Conservation (phyloP, 2,113 vertebrate species). For the Oenanthe oenanthe region DNA sequence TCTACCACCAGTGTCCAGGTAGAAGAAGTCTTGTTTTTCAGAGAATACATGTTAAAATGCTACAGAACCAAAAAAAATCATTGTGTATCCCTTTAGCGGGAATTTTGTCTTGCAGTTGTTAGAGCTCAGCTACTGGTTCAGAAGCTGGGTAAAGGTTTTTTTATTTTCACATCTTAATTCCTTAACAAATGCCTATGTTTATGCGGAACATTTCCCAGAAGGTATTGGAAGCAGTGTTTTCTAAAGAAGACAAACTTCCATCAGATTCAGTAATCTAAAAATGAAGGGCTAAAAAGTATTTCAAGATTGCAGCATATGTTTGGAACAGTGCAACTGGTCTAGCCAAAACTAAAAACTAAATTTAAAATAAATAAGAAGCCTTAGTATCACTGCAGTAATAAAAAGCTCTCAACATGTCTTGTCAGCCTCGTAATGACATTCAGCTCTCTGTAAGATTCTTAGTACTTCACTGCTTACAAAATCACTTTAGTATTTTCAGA, state of each 20-base stretch:
- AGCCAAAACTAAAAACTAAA: background rate
- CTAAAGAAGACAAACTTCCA: background rate
- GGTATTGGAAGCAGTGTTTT: background rate
- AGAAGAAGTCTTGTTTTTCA: background rate
- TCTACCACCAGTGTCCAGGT: background rate
- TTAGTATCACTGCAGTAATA: background rate
- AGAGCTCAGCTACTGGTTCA: background rate
- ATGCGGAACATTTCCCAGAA: background rate
- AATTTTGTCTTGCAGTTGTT: background rate
- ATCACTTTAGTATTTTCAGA: background rate
- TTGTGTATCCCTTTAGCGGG: background rate
- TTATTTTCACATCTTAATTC: background rate
- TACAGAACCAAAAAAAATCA: background rate
- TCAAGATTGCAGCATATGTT: background rate
- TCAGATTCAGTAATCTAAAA: background rate
- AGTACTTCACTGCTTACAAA: background rate
- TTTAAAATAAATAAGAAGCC: background rate
- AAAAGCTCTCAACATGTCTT: background rate
- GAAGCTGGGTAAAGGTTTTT: background rate
- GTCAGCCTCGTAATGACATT: background rate
- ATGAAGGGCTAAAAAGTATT: background rate
- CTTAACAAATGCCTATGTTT: background rate
- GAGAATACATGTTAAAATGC: background rate
- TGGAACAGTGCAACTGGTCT: background rate
- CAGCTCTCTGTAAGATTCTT: background rate